Conservation (phyloP, 2,113 vertebrate species). For the Atlantisia rogersi region DNA sequence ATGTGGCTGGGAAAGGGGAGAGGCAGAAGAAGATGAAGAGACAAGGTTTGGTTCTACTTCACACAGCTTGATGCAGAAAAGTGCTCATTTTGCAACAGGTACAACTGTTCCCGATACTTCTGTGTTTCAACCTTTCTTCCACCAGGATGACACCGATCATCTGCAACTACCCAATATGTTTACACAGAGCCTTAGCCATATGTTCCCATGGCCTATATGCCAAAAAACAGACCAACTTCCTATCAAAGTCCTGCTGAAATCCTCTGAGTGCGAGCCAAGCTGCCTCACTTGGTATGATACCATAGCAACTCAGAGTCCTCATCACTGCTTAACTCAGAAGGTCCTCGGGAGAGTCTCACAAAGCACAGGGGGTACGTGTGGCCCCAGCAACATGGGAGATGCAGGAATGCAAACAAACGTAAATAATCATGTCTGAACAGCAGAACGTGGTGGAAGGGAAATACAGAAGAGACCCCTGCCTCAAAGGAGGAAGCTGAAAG, state of each 20-base stretch:
- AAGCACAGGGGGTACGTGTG: not conserved
- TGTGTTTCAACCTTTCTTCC: not conserved
- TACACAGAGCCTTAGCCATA: constrained; percentile 24
- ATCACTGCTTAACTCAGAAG: not conserved
- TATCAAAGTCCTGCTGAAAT: constrained; percentile 45
- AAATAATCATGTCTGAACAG: constrained; percentile 5
- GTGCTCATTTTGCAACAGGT: not conserved
- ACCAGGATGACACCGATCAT: not conserved
- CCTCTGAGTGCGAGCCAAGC: not conserved
- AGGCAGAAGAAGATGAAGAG: not conserved
- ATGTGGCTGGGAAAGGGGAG: not conserved
- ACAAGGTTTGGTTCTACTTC: not conserved
- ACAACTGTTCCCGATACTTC: not conserved
- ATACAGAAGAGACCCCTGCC: not conserved
- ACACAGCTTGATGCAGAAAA: not conserved
- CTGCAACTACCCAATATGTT: constrained; percentile 10
- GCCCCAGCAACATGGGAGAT: not conserved
- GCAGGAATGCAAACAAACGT: not conserved
- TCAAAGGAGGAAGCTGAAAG: not conserved
- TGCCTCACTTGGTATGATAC: not conserved
- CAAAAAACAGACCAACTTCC: constrained; percentile 40
- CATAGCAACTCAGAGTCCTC: constrained; percentile 25
- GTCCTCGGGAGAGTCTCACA: not conserved
- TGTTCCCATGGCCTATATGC: constrained; percentile 11
- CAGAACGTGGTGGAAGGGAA: not conserved